Conservation (phyloP, 2,888 invertebrate genomes). For the Pimpla rufipes region DNA sequence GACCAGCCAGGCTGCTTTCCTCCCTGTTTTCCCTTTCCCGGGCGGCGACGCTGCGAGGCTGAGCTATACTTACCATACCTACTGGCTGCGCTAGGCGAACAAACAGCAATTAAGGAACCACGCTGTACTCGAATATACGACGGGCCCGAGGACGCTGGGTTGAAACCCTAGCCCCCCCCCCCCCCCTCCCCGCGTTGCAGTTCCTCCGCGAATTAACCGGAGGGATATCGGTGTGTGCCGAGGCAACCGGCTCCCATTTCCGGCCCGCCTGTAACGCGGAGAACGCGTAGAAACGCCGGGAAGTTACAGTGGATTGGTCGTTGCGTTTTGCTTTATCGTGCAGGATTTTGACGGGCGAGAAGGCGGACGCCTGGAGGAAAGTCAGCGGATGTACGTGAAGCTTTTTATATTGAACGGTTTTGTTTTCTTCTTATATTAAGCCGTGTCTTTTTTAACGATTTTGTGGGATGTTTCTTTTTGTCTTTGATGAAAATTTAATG, state of each 20-base stretch:
- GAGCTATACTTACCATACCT: conserved; percentile 40
- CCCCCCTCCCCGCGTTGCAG: too few species aligned
- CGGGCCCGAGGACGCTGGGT: too few species aligned
- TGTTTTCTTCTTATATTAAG: too few species aligned
- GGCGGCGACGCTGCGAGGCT: too few species aligned
- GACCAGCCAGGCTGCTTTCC: conserved; percentile 36
- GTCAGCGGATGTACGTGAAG: not conserved
- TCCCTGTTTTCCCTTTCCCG: conserved; percentile 12
- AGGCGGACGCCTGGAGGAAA: not conserved
- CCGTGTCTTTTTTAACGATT: too few species aligned
- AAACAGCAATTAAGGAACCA: conserved; percentile 70
- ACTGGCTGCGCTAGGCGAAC: conserved; percentile 37
- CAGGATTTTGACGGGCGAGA: not conserved
- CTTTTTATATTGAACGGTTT: too few species aligned
- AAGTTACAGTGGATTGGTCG: too few species aligned
- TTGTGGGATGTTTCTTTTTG: too few species aligned
- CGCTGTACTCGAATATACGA: conserved; percentile 33
- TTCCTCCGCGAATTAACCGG: not conserved
- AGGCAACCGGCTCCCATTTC: not conserved
- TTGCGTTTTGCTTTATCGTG: not conserved
- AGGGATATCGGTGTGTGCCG: not conserved
- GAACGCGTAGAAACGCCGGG: too few species aligned
- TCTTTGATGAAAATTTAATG: too few species aligned
- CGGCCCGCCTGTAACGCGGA: not conserved
- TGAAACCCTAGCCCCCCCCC: too few species aligned